phyloP scores from a whole-genome alignment of 2,113 vertebrate species.

The Emydocephalus ijimae region DNA sequence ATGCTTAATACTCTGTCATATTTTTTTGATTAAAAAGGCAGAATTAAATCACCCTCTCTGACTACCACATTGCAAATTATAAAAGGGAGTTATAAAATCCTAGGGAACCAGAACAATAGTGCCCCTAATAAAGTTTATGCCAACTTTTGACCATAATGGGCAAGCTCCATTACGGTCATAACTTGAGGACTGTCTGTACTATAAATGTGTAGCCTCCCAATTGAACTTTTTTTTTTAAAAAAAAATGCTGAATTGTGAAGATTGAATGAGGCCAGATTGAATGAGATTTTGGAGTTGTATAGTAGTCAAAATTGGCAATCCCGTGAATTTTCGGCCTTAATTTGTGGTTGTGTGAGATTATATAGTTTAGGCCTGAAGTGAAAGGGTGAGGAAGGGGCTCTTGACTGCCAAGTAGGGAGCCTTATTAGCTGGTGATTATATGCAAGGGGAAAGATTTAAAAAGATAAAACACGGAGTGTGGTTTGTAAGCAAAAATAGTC shows the following conservation, averaged over 20 bases:
- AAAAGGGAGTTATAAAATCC: not conserved
- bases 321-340: not conserved
- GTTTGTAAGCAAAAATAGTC: not conserved
- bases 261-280: not conserved
- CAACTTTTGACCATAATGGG: not conserved
- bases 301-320: not conserved
- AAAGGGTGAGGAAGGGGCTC: not conserved
- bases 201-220: not conserved
- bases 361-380: not conserved
- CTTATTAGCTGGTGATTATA: not conserved
- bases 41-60: not conserved
- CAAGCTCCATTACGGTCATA: not conserved
- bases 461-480: not conserved
- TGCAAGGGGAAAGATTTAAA: not conserved
- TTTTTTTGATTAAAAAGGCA: not conserved
- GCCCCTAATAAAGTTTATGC: not conserved
- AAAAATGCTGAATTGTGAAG: not conserved
- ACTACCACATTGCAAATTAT: not conserved
- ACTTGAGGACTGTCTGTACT: not conserved
- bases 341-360: not conserved
- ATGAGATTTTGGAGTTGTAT: not conserved
- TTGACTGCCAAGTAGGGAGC: not conserved
- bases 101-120: not conserved
- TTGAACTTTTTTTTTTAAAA: not conserved
- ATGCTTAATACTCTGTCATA: not conserved